Evolutionary conservation across 2,888 invertebrate genomes (phyloP).

Genomic region (Nemoura dubitans): DNA sequence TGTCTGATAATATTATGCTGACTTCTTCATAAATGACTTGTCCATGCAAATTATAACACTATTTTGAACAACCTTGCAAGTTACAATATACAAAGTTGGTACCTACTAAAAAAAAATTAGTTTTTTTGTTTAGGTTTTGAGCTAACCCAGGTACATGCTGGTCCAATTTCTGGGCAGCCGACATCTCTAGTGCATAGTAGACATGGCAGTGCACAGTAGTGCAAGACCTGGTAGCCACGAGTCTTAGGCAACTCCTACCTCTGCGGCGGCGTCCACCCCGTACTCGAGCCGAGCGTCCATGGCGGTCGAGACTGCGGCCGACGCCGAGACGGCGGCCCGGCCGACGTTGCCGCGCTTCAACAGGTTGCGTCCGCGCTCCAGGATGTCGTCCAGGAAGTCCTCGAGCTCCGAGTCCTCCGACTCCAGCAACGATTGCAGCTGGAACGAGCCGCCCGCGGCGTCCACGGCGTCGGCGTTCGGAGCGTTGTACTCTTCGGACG

Average conservation of each 20-base stretch:
- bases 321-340: conserved; percentile 50
- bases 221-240: too few species aligned
- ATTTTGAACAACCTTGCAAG: too few species aligned
- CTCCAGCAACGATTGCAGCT: conserved; percentile 76
- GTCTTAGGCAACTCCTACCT: conserved; percentile 57
- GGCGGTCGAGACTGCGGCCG: conserved; percentile 70
- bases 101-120: too few species aligned
- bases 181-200: too few species aligned
- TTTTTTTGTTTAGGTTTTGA: too few species aligned
- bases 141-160: too few species aligned
- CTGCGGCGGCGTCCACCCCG: conserved; percentile 80
- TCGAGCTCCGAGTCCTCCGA: conserved; percentile 86
- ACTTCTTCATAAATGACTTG: too few species aligned
- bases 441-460: conserved; percentile 32
- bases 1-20: too few species aligned
- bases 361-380: conserved; percentile 69
- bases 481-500: not conserved
- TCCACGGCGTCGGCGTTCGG: conserved; percentile 17
- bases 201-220: too few species aligned
- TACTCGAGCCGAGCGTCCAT: conserved; percentile 81
- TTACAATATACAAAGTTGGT: too few species aligned
- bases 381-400: conserved; percentile 76
- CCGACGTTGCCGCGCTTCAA: conserved; percentile 62
- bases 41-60: too few species aligned
- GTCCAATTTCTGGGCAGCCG: too few species aligned